Conservation (phyloP, 2,888 invertebrate genomes). For the Sminthurides aquaticus region DNA sequence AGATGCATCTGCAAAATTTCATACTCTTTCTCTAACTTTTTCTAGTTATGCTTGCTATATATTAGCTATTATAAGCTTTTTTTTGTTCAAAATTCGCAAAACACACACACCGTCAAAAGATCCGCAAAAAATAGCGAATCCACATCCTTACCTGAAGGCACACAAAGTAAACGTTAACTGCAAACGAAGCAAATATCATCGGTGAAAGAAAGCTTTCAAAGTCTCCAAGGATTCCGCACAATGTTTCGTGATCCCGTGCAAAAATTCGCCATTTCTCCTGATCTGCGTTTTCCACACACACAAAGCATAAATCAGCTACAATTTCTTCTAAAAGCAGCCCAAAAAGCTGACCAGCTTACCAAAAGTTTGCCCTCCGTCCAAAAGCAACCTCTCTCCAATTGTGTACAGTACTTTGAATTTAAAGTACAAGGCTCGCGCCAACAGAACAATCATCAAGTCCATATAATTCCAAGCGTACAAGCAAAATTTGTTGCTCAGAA, state of each 20-base stretch:
- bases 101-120: too few species aligned
- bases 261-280: constrained; percentile 10
- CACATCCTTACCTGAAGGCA: constrained; percentile 14
- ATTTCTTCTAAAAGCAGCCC: too few species aligned
- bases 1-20: constrained; percentile 8
- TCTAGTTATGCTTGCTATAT: too few species aligned
- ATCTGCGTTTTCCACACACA: not conserved
- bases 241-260: constrained; percentile 9
- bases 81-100: too few species aligned
- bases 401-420: constrained; percentile 16
- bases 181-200: constrained; percentile 13
- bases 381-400: not conserved
- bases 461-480: constrained; percentile 20
- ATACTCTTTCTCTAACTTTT: too few species aligned
- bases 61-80: too few species aligned
- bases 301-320: not conserved
- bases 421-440: constrained; percentile 16
- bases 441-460: constrained; percentile 16
- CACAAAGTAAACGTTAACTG: constrained; percentile 20
- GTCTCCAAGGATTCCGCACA: constrained; percentile 6
- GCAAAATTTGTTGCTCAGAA: constrained; percentile 10
- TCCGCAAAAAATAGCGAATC: not conserved
- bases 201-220: constrained; percentile 16
- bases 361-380: too few species aligned
- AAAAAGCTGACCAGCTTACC: too few species aligned